Evolutionary conservation across 1,140 invertebrate species (phyloP).

Genomic region (Drosophila kepulauana): DNA sequence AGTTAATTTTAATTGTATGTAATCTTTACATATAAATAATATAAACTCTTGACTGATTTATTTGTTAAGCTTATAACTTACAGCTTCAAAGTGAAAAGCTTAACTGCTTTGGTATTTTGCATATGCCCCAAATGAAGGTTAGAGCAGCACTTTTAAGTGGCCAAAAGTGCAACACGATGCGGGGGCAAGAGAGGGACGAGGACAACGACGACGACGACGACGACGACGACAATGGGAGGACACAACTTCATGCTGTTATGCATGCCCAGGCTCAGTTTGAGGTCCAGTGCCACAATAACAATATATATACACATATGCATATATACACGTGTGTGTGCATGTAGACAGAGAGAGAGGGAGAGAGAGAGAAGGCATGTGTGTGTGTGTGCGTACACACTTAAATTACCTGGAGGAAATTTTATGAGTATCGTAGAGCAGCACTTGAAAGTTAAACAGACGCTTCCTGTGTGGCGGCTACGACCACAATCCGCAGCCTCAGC

Average conservation of each 20-base stretch:
- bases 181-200: slow-evolving; percentile 1
- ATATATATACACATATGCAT: slow-evolving; percentile 31
- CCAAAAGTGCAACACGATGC: slow-evolving; percentile 71
- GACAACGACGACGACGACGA: not conserved
- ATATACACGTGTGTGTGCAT: not conserved
- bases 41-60: too few relatives aligned
- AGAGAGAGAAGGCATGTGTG: not conserved
- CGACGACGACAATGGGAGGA: slow-evolving; percentile 31
- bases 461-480: slow-evolving; percentile 44
- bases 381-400: slow-evolving; percentile 34
- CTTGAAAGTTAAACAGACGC: slow-evolving; percentile 81
- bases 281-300: slow-evolving; percentile 70
- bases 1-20: too few relatives aligned
- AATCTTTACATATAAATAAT: too few relatives aligned
- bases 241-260: slow-evolving; percentile 44
- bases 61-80: too few relatives aligned
- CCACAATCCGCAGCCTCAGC: slow-evolving; percentile 9
- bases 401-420: slow-evolving; percentile 82
- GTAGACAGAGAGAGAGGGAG: slow-evolving; percentile 6
- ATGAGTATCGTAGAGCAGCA: slow-evolving; percentile 77
- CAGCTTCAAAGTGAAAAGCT: too few relatives aligned
- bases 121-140: not conserved
- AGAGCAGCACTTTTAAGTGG: slow-evolving; percentile 66
- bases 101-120: not conserved
- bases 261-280: slow-evolving; percentile 34